Percentiles rank a stretch among this genome's conserved stretches.
These are phyloP conservation scores for Notolabrus celidotus DNA, from an alignment of 2,797 vertebrate genomes.

Conservation along the genomic window DNA sequence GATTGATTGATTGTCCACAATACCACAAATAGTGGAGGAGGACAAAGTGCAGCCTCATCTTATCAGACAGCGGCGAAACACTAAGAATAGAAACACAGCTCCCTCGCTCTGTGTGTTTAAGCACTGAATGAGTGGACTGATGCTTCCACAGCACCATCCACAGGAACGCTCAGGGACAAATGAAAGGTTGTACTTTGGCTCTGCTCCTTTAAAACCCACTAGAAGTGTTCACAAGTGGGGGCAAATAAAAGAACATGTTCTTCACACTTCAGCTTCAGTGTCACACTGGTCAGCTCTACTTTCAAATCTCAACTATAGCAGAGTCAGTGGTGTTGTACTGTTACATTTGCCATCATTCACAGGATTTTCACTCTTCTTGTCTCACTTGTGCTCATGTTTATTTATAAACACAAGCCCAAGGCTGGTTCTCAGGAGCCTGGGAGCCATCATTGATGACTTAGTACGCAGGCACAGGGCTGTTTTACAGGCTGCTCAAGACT, in stretches of 20 bases:
- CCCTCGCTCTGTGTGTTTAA: neutral
- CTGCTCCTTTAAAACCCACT: neutral
- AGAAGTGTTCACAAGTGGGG: neutral
- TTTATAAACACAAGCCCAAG: slow-evolving; percentile 54
- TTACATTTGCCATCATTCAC: slow-evolving; percentile 7
- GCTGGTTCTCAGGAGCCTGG: slow-evolving; percentile 70
- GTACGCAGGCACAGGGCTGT: slow-evolving; percentile 39
- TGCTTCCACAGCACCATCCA: slow-evolving; percentile 1
- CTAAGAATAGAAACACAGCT: neutral
- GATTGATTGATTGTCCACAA: neutral
- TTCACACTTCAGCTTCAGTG: neutral
- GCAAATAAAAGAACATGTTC: neutral
- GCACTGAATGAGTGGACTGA: neutral
- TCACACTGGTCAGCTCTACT: no score
- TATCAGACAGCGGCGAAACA: neutral
- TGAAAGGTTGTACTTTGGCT: neutral
- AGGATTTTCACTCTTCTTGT: slow-evolving; percentile 24
- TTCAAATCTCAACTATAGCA: neutral
- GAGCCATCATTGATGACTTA: slow-evolving; percentile 39
- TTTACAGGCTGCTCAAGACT: slow-evolving; percentile 51
- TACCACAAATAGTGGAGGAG: neutral
- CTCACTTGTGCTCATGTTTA: slow-evolving; percentile 35
- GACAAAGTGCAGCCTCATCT: neutral
- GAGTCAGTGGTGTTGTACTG: neutral
- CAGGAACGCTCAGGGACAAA: slow-evolving; percentile 17